Evolutionary conservation across 1,140 invertebrate species (phyloP).

Genomic region (Galleria mellonella): DNA sequence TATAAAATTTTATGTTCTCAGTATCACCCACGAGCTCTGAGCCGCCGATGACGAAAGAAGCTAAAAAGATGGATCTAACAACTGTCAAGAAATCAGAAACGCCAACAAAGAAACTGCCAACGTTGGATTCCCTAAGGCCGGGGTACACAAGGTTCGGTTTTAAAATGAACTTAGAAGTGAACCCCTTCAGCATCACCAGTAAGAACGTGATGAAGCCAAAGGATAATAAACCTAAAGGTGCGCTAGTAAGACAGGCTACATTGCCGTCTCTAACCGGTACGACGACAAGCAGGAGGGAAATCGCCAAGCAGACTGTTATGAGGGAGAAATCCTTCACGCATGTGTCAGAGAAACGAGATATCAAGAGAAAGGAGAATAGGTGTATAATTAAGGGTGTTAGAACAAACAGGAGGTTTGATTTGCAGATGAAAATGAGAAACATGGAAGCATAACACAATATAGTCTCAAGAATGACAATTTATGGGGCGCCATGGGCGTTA

Average conservation of each 20-base stretch:
- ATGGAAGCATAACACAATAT: too few relatives aligned
- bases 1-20: too few relatives aligned
- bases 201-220: constrained; percentile 15
- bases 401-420: constrained; percentile 79
- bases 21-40: too few relatives aligned
- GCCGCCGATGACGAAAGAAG: too few relatives aligned
- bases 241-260: constrained; percentile 12
- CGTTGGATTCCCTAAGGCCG: constrained; percentile 20
- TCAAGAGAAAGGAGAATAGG: constrained; percentile 54
- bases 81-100: too few relatives aligned
- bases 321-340: constrained; percentile 47
- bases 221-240: constrained; percentile 4
- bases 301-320: constrained; percentile 47
- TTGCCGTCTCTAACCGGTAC: constrained; percentile 37
- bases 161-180: constrained; percentile 40
- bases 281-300: constrained; percentile 29
- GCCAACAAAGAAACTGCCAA: constrained; percentile 3
- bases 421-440: constrained; percentile 76
- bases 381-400: constrained; percentile 76
- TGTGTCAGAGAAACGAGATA: constrained; percentile 35
- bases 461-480: too few relatives aligned
- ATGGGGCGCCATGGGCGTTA: too few relatives aligned
- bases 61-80: too few relatives aligned
- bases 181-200: constrained; percentile 42
- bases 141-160: constrained; percentile 71